phyloP scores from a whole-genome alignment of 2,888 invertebrate genomes.

The Scaeva pyrastri region DNA sequence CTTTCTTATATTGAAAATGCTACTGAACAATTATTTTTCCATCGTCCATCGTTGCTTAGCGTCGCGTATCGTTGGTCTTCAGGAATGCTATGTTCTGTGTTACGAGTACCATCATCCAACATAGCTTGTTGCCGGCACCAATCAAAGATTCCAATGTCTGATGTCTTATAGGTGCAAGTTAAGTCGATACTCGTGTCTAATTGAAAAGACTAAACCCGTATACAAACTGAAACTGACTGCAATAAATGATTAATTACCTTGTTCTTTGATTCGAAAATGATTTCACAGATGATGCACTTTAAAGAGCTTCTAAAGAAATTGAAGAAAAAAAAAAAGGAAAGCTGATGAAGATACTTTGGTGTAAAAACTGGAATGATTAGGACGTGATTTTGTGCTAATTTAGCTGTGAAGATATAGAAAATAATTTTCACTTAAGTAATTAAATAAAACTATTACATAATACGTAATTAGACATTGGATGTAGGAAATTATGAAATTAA shows the following conservation, averaged over 20 bases:
- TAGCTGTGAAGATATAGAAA: neutral
- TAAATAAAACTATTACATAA: neutral
- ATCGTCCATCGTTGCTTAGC: neutral
- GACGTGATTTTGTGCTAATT: neutral
- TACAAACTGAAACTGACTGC: conserved; percentile 6
- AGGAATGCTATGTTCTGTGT: conserved; percentile 24
- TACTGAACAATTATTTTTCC: conserved; percentile 37
- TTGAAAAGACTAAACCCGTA: conserved; percentile 56
- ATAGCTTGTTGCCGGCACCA: neutral
- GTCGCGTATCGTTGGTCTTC: neutral
- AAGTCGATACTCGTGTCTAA: conserved; percentile 43
- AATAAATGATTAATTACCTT: conserved; percentile 54
- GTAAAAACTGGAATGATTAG: conserved; percentile 8
- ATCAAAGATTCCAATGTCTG: conserved; percentile 29
- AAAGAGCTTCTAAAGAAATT: neutral
- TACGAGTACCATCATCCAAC: neutral
- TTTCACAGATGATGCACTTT: neutral
- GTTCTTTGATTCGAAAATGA: conserved; percentile 14
- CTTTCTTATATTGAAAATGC: conserved; percentile 39
- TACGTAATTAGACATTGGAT: no score
- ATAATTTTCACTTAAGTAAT: neutral
- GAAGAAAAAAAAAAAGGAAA: neutral
- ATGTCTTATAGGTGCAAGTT: conserved; percentile 18
- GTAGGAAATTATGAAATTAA: no score
- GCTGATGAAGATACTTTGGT: neutral